These are phyloP conservation scores for Ornithoptera alexandrae DNA, from an alignment of 2,888 invertebrate genomes.

Conservation along the genomic window DNA sequence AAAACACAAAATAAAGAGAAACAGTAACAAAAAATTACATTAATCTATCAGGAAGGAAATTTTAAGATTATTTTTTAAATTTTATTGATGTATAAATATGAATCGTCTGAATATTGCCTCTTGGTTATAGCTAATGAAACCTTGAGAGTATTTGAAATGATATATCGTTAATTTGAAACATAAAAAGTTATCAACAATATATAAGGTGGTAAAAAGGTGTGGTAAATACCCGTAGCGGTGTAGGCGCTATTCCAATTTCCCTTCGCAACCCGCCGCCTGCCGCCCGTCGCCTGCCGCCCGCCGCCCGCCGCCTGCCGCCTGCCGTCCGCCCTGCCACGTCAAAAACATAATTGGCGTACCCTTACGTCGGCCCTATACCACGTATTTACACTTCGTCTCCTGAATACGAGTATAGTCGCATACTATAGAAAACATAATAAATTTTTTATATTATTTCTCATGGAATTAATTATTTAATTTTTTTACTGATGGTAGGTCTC, in stretches of 20 bases:
- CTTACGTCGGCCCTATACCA: constrained; percentile 42
- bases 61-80: too few species aligned
- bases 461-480: too few species aligned
- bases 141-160: too few species aligned
- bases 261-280: constrained; percentile 42
- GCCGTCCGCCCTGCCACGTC: constrained; percentile 45
- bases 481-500: too few species aligned
- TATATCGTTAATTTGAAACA: background rate
- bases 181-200: constrained; percentile 34
- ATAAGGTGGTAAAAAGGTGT: constrained; percentile 42
- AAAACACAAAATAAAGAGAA: too few species aligned
- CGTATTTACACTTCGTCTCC: constrained; percentile 1
- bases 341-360: constrained; percentile 74
- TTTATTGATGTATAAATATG: too few species aligned
- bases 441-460: background rate
- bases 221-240: constrained; percentile 27
- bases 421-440: background rate
- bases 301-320: constrained; percentile 33
- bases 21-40: too few species aligned
- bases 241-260: constrained; percentile 58
- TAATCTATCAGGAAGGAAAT: too few species aligned
- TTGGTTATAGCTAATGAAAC: too few species aligned
- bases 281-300: constrained; percentile 33
- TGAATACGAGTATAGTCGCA: constrained; percentile 35
- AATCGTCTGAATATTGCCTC: too few species aligned